Base-by-base conservation (phyloP, 2,888 invertebrate species). In the Drosophila eohydei region DNA sequence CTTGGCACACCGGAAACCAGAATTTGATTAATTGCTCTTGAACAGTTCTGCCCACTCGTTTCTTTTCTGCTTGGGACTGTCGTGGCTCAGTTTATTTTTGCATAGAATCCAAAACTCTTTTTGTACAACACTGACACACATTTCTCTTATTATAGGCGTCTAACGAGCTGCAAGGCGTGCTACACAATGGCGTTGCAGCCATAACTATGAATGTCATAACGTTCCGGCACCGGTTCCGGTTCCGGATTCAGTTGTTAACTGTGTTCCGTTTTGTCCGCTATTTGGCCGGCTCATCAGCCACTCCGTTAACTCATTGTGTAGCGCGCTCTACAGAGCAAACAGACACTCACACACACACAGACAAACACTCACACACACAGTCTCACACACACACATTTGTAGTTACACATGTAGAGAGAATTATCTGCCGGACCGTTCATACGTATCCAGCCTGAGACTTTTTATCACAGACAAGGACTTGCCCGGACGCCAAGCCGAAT, bases 11-110 rank as follows among this genome's bases (percentile, higher is more conserved):
- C 79, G 74, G 74, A 83, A 79, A 65, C 59, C 64, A 54, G 55
- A 67, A 54, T 54, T 54, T 34, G 34, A 26, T 52, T 32, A 48
- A 36, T 58, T 57, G 59, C 55, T 48, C 26, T 62, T 50, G 28
- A 54, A 32, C 70, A 44, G 50, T 21, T 36, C 36, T 50, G 63
- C 63, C 48, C 44, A 48, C 61, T 54, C 67, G 56, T 64, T 74
- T 54, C 26, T 38, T 85, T 90, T 89, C 90, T 90, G 90, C 90
- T 90, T 90, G 90, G 90, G 90, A 86, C 83, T 83, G 76, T 63
- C 78, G 74, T 66, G 60, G 50, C 54, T 63, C 46, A 51, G 43
- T 54, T 54, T 61, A 48, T 48, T 48, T 48, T 52, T 44, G 57
- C 44, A 58, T 64, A 62, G 43, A 66, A 60, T 26, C 32, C 51